phyloP scores from a whole-genome alignment of 2,888 invertebrate species.

The Sphecodes monilicornis region DNA sequence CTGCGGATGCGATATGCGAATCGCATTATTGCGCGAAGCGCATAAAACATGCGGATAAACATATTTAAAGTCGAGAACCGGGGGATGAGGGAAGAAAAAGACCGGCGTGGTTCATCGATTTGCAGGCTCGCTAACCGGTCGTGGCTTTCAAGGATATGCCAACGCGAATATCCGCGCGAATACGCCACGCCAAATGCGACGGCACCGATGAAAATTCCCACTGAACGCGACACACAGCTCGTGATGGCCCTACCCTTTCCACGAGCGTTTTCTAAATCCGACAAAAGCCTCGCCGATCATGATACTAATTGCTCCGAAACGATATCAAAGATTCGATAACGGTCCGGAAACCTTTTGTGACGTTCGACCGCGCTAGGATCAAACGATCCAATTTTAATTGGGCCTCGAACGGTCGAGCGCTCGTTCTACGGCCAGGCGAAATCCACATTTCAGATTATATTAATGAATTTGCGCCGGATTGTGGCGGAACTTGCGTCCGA shows the following conservation, averaged over 20 bases:
- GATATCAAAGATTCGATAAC: conserved; percentile 17
- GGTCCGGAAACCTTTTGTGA: conserved; percentile 3
- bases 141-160: conserved; percentile 41
- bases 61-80: conserved; percentile 68
- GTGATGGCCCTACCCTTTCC: not conserved
- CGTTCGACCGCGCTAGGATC: not conserved
- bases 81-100: conserved; percentile 34
- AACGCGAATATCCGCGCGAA: conserved; percentile 14
- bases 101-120: conserved; percentile 63
- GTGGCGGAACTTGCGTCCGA: not conserved
- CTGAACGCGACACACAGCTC: not conserved
- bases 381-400: conserved; percentile 8
- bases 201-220: conserved; percentile 20
- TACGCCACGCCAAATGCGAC: conserved; percentile 3
- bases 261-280: conserved; percentile 19
- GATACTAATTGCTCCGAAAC: conserved; percentile 33
- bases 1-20: conserved; percentile 72
- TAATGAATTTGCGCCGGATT: not conserved
- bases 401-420: not conserved
- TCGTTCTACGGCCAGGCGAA: not conserved
- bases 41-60: conserved; percentile 77
- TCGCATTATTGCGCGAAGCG: conserved; percentile 75
- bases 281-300: conserved; percentile 6
- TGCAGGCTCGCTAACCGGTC: conserved; percentile 51
- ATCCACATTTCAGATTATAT: not conserved